Conservation (phyloP, 1,140 invertebrate genomes). For the Drosophila ironensis region DNA sequence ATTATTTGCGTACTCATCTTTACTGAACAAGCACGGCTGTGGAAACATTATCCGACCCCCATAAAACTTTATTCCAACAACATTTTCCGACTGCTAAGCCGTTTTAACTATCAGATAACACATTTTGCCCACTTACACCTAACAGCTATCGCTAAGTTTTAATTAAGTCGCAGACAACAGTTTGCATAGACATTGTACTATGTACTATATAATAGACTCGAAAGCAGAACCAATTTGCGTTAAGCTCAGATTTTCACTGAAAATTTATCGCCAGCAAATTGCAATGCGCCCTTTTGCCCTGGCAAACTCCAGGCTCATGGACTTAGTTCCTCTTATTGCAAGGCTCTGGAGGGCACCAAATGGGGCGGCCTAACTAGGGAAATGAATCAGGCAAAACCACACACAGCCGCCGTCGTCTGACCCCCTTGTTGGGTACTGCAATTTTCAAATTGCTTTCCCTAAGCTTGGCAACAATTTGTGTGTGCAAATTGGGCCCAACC, state of each 20-base stretch:
- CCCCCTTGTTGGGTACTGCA: conserved; percentile 10
- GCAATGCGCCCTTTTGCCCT: conserved; percentile 5
- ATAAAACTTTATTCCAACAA: neutral
- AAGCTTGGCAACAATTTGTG: conserved; percentile 28
- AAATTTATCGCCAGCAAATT: conserved; percentile 26
- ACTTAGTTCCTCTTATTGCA: neutral
- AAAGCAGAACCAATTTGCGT: conserved; percentile 23
- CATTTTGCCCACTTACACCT: conserved; percentile 2
- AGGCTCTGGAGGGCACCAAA: conserved; percentile 14
- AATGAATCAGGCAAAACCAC: conserved; percentile 37
- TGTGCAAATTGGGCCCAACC: conserved; percentile 21
- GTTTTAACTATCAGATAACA: conserved; percentile 6
- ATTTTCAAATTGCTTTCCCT: conserved; percentile 43
- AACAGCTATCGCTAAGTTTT: conserved; percentile 21
- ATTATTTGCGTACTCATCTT: too few species aligned
- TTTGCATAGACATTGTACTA: conserved; percentile 11
- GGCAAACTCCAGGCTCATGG: conserved; percentile 31
- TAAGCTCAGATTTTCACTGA: conserved; percentile 14
- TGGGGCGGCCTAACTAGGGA: conserved; percentile 22
- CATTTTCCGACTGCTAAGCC: neutral
- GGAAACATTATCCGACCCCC: too few species aligned
- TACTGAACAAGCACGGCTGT: too few species aligned
- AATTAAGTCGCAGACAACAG: conserved; percentile 18
- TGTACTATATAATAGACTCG: neutral
- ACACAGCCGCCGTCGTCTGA: conserved; percentile 6